A percentile compares a stretch with the other conserved stretches of the same genome.
Conservation (phyloP, 2,113 vertebrate genomes). For the Plecturocebus donacophilus region DNA sequence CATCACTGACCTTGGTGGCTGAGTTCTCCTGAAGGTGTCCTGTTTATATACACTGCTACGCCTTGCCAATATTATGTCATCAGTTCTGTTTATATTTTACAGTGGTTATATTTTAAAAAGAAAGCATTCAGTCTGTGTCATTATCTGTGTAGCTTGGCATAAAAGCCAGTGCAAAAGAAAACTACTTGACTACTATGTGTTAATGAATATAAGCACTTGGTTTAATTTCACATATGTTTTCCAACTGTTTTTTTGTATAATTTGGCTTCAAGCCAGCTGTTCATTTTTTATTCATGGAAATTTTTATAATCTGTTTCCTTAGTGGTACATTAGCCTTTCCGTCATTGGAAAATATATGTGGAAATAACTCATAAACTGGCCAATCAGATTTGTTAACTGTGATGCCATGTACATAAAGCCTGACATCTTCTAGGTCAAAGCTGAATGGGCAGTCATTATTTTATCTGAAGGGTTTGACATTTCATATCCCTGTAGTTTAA, state of each 20-base stretch:
- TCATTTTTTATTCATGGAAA: slow-evolving; percentile 50
- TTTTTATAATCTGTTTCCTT: slow-evolving; percentile 48
- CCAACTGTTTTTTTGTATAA: neutral
- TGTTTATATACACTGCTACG: neutral
- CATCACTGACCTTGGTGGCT: neutral
- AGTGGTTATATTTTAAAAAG: neutral
- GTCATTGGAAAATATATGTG: neutral
- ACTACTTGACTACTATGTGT: neutral
- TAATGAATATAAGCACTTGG: neutral
- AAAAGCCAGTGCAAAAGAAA: slow-evolving; percentile 13
- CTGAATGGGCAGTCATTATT: neutral
- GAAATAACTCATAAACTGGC: neutral
- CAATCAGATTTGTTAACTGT: neutral
- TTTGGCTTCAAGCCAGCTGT: slow-evolving; percentile 27
- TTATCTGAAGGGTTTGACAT: neutral
- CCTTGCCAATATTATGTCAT: slow-evolving; percentile 21
- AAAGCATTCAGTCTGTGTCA: neutral
- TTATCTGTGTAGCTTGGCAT: neutral
- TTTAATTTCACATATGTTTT: slow-evolving; percentile 31
- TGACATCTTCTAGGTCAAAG: neutral
- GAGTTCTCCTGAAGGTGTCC: neutral
- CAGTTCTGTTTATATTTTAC: slow-evolving; percentile 45
- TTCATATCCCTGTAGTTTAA: neutral
- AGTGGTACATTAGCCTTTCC: neutral
- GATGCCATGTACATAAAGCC: neutral